Evolutionary conservation across 2,113 vertebrate species (phyloP), one percentile per base, ranked within the genome.

Genomic region (Menura novaehollandiae): DNA sequence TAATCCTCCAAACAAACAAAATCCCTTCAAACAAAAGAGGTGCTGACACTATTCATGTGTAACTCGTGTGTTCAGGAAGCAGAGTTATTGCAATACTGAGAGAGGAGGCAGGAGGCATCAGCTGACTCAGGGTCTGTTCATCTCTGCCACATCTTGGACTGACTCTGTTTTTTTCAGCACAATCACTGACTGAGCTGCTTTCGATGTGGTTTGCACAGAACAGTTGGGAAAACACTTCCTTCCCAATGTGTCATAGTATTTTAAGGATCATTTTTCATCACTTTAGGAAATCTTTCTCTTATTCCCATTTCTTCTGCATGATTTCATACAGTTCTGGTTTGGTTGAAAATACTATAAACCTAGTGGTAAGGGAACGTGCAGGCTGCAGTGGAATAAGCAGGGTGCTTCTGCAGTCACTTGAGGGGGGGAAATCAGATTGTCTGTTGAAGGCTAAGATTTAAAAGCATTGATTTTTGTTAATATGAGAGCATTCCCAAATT

Each of bases 41-140:
- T 53, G 23, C 7, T 7, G 20, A 10, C 22, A 1, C 17, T 74
- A 4, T 26, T 73, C 15, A 3, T 10, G 9, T 16, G 27, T 56
- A 58, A 43, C 19, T 84, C 0, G 0, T 4, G 15, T 10, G 32
- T 39, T 73, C 16, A n/a, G 49, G 56, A 63, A 74, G 43, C n/a
- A 43, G 49, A 85, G 37, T 15, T 21, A 18, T 22, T 67, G 47
- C 6, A 12, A 33, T 0, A 5, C 18, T 15, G 35, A 39, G 59
- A 37, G 76, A 89, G 58, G 84, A 53, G 62, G 47, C 0, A 2
- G 44, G 66, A 82, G 28, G 47, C 14, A 11, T 64, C 13, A 10
- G 60, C 32, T 72, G 63, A 37, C 2, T 3, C 24, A 51, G 60
- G 28, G 4, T 86, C 33, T 73, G 16, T 53, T 92, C 37, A 12